Evolutionary conservation across 2,797 vertebrate genomes (phyloP).

Genomic region (Lepus oiostolus): DNA sequence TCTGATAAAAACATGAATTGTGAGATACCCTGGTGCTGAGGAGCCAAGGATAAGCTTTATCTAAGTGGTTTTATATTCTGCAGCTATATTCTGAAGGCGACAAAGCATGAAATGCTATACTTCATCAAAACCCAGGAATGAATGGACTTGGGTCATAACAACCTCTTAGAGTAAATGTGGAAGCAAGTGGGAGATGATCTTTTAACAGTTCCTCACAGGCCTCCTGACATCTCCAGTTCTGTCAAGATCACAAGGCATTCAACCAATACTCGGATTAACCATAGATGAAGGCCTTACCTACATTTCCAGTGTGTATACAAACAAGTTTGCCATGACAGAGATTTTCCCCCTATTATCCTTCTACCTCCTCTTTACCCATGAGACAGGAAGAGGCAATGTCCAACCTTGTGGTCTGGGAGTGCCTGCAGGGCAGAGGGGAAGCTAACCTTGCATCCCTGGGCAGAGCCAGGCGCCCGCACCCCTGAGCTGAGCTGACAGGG

Average conservation of each 20-base stretch:
- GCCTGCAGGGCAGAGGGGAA: not conserved
- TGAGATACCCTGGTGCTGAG: not conserved
- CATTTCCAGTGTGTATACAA: not conserved
- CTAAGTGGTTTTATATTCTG: not conserved
- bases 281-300: not conserved
- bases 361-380: not conserved
- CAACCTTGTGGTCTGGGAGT: not conserved
- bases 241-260: not conserved
- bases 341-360: not conserved
- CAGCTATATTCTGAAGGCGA: not conserved
- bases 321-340: not conserved
- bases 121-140: not conserved
- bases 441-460: not conserved
- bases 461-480: not conserved
- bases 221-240: not conserved
- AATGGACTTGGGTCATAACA: not conserved
- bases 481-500: slow-evolving; percentile 11
- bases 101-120: not conserved
- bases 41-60: not conserved
- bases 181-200: not conserved
- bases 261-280: not conserved
- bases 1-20: not conserved
- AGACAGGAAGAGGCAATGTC: not conserved
- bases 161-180: not conserved
- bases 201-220: not conserved